Percentiles rank a stretch among this genome's conserved stretches.
phyloP scores from a whole-genome alignment of 2,113 vertebrate genomes.

The Chaetodon trifascialis region DNA sequence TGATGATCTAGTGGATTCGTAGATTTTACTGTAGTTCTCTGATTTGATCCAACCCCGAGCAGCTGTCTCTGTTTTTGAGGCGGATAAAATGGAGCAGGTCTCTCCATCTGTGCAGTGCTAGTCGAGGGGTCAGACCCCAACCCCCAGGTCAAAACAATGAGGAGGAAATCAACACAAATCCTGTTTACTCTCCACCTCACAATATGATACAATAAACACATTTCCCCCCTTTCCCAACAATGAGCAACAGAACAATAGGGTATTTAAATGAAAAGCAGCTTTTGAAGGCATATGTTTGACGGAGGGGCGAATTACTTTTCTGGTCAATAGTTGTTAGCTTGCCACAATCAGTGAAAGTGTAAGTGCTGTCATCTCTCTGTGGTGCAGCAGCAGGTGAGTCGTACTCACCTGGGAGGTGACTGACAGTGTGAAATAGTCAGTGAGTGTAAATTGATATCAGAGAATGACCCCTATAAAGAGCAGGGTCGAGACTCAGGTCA shows the following conservation, averaged over 20 bases:
- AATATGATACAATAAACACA: slow-evolving; percentile 67
- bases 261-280: slow-evolving; percentile 16
- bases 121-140: slow-evolving; percentile 39
- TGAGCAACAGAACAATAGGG: slow-evolving; percentile 57
- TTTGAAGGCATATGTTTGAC: slow-evolving; percentile 6
- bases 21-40: slow-evolving; percentile 8
- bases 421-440: slow-evolving; percentile 1
- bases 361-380: background rate
- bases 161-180: slow-evolving; percentile 78
- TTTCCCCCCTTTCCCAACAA: slow-evolving; percentile 47
- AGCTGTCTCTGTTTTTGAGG: slow-evolving; percentile 61
- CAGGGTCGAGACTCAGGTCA: slow-evolving; percentile 6
- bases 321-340: background rate
- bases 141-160: slow-evolving; percentile 74
- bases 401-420: background rate
- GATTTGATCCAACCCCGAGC: slow-evolving; percentile 12
- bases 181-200: slow-evolving; percentile 72
- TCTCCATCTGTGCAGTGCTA: slow-evolving; percentile 66
- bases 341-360: background rate
- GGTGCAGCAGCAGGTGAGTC: background rate
- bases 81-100: slow-evolving; percentile 53
- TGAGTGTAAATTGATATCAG: slow-evolving; percentile 10
- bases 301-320: background rate
- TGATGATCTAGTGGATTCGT: slow-evolving; percentile 7
- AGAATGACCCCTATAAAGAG: background rate